These are phyloP conservation scores for Subacronicta megacephala DNA, from an alignment of 2,888 invertebrate species.

Conservation along the genomic window DNA sequence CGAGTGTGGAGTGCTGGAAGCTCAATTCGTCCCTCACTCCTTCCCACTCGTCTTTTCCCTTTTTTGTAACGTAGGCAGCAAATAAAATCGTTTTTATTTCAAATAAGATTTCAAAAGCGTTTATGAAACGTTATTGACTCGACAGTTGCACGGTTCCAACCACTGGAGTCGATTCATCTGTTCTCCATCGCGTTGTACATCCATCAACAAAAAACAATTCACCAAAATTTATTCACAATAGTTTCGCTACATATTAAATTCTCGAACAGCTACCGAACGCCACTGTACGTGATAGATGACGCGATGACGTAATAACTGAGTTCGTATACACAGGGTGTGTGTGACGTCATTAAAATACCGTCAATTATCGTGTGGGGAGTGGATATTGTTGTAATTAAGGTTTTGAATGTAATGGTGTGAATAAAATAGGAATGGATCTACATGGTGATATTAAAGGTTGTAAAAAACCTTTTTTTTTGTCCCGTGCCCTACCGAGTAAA, in stretches of 20 bases:
- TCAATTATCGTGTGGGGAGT: constrained; percentile 34
- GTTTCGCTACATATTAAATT: constrained; percentile 45
- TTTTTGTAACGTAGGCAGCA: too few species aligned
- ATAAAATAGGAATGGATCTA: background rate
- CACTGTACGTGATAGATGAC: constrained; percentile 43
- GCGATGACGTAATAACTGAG: constrained; percentile 43
- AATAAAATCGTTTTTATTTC: too few species aligned
- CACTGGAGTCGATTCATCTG: too few species aligned
- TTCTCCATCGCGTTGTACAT: constrained; percentile 2
- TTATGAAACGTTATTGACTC: too few species aligned
- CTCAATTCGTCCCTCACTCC: too few species aligned
- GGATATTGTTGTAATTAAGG: constrained; percentile 30
- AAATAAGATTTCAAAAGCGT: too few species aligned
- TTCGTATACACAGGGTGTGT: constrained; percentile 31
- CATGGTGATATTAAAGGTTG: too few species aligned
- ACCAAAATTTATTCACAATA: constrained; percentile 27
- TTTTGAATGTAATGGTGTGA: constrained; percentile 4
- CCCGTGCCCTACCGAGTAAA: too few species aligned
- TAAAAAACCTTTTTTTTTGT: too few species aligned
- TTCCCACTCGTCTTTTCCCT: too few species aligned
- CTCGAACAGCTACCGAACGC: constrained; percentile 19
- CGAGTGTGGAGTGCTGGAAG: too few species aligned
- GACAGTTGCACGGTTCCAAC: too few species aligned
- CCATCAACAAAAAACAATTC: constrained; percentile 34
- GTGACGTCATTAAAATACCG: constrained; percentile 49